A percentile compares a stretch with the other conserved stretches of the same genome.
These are phyloP conservation scores for Crotalus horridus DNA, from an alignment of 2,113 vertebrate species.

Conservation along the genomic window DNA sequence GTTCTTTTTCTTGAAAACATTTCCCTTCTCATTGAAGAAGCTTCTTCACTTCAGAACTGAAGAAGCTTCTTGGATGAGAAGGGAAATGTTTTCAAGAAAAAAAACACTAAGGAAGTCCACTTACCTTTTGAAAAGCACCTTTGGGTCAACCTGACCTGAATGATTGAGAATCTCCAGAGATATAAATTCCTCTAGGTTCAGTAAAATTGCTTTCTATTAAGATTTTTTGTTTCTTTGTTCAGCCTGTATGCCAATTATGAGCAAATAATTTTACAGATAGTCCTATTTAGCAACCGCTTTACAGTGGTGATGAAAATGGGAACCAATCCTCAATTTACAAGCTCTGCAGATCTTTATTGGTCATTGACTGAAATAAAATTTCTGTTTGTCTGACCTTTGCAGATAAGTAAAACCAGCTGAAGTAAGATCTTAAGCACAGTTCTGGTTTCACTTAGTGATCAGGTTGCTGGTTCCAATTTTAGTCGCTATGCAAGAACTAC, in stretches of 20 bases:
- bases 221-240: not conserved
- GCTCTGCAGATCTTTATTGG: not conserved
- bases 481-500: not conserved
- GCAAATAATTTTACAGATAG: not conserved
- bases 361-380: not conserved
- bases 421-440: not conserved
- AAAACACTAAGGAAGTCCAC: not conserved
- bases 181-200: not conserved
- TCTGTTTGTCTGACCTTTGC: not conserved
- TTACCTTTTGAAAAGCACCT: not conserved
- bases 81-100: not conserved
- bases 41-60: not conserved
- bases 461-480: not conserved
- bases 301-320: not conserved
- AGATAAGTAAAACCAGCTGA: not conserved
- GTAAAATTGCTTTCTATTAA: not conserved
- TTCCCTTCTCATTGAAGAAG: not conserved
- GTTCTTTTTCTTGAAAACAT: too few species aligned
- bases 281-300: not conserved
- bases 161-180: not conserved
- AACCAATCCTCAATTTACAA: not conserved
- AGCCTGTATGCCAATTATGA: not conserved
- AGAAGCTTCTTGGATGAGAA: not conserved
- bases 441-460: not conserved
- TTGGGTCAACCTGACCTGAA: not conserved